Evolutionary conservation across 1,140 invertebrate species (phyloP).

Genomic region (Aphis gossypii): DNA sequence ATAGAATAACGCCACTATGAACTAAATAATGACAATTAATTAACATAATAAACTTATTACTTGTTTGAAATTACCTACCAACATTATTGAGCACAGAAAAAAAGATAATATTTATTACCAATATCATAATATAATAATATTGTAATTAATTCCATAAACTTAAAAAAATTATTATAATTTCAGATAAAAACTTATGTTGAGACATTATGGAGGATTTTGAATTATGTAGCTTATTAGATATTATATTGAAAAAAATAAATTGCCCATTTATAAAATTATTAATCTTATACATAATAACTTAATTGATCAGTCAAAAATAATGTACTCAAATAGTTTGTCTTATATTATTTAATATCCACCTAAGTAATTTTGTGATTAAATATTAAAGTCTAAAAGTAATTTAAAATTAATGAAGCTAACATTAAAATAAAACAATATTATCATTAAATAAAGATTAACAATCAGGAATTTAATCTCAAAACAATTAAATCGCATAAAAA

Average conservation of each 20-base stretch:
- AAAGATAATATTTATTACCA: not conserved
- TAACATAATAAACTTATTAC: not conserved
- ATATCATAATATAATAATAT: not conserved
- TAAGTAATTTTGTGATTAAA: not conserved
- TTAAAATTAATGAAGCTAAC: not conserved
- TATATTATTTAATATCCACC: not conserved
- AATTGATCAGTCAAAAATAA: constrained; percentile 9
- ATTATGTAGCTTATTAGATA: not conserved
- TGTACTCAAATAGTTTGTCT: not conserved
- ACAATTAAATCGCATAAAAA: not conserved
- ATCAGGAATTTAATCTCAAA: not conserved
- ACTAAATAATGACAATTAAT: not conserved
- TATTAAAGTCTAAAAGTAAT: not conserved
- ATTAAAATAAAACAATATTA: not conserved
- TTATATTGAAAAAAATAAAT: not conserved
- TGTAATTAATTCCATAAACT: not conserved
- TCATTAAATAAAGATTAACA: not conserved
- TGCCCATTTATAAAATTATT: not conserved
- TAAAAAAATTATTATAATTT: not conserved
- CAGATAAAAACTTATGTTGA: not conserved
- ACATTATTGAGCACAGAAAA: not conserved
- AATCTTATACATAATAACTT: not conserved
- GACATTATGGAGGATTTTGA: not conserved
- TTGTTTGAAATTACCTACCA: not conserved
- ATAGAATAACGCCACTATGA: not conserved